These are phyloP conservation scores for Pogonognathellus flavescens DNA, from an alignment of 1,140 invertebrate species.

Conservation along the genomic window DNA sequence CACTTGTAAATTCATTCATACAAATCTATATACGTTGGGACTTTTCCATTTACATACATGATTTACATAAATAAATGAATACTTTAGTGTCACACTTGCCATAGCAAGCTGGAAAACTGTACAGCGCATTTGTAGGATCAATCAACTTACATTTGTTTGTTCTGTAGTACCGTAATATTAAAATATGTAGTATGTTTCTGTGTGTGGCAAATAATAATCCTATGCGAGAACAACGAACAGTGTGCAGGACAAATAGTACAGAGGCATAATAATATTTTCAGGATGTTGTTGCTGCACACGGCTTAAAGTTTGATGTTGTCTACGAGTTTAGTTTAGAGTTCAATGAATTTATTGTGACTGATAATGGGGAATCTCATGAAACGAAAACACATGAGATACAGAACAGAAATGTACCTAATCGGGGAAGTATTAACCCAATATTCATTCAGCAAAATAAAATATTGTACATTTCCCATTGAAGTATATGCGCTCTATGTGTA, in stretches of 20 bases:
- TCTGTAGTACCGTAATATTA: neutral
- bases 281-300: neutral
- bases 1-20: neutral
- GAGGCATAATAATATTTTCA: neutral
- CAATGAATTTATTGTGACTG: constrained; percentile 12
- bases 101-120: neutral
- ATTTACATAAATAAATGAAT: neutral
- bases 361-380: neutral
- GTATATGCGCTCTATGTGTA: no score
- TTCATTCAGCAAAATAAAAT: no score
- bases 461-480: no score
- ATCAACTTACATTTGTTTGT: neutral
- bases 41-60: neutral
- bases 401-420: no score
- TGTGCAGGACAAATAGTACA: neutral
- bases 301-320: neutral
- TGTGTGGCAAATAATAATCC: neutral
- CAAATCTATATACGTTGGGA: neutral
- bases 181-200: neutral
- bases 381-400: no score
- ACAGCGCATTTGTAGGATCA: neutral
- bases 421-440: no score
- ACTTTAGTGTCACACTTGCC: neutral
- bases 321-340: neutral
- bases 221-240: neutral